Percentiles rank a stretch among this genome's conserved stretches.
Conservation (phyloP, 2,113 vertebrate genomes). For the Gymnocephalus cernua region DNA sequence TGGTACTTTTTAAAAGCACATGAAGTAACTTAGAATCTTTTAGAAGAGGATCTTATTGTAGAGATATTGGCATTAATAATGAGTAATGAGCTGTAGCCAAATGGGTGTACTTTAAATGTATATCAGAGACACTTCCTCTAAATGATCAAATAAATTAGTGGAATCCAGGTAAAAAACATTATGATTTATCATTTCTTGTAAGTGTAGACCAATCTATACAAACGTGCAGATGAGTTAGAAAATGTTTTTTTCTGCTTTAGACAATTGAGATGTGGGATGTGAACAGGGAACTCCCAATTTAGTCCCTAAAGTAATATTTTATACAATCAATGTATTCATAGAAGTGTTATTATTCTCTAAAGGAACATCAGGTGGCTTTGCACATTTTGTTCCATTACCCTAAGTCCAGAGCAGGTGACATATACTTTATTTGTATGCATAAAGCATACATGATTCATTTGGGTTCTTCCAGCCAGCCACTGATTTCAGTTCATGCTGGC, state of each 20-base stretch:
- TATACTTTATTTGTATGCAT: conserved; percentile 17
- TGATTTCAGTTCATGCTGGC: conserved; percentile 21
- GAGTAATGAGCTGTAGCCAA: conserved; percentile 45
- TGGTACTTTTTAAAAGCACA: background rate
- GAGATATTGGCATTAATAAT: conserved; percentile 21
- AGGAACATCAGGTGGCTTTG: conserved; percentile 31
- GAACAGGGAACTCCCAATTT: background rate
- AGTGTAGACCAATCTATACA: background rate
- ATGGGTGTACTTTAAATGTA: conserved; percentile 26
- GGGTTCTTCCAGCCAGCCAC: conserved; percentile 6
- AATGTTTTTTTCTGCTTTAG: background rate
- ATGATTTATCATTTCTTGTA: conserved; percentile 17
- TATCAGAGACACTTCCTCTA: conserved; percentile 7
- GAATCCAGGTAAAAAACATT: conserved; percentile 42
- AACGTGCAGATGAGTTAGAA: conserved; percentile 3
- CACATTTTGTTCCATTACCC: conserved; percentile 23
- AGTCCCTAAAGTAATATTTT: conserved; percentile 1
- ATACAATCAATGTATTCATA: conserved; percentile 9
- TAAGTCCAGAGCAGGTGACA: conserved; percentile 31
- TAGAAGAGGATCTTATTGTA: background rate
- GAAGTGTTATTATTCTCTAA: conserved; percentile 12
- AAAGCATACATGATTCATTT: conserved; percentile 36
- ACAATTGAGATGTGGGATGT: background rate
- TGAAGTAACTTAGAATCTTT: background rate
- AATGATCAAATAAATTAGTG: conserved; percentile 43